These are phyloP conservation scores for Mesitornis unicolor DNA, from an alignment of 2,113 vertebrate species.

Conservation along the genomic window DNA sequence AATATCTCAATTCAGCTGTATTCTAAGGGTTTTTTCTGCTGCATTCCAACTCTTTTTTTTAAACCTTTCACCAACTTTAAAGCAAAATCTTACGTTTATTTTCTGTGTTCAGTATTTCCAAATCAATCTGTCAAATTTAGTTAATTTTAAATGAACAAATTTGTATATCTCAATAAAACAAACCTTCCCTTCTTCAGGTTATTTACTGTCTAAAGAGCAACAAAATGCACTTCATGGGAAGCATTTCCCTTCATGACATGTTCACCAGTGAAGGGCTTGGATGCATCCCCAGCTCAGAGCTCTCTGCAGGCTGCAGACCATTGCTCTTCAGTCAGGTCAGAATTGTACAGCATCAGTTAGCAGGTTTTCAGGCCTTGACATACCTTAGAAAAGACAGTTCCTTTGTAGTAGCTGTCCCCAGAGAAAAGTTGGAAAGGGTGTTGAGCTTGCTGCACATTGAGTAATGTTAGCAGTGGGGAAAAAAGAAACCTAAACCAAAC, in stretches of 20 bases:
- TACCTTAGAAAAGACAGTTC: slow-evolving; percentile 14
- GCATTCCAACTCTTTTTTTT: not conserved
- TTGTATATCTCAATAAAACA: not conserved
- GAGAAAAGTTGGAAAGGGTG: slow-evolving; percentile 49
- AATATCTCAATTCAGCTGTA: not conserved
- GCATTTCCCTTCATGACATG: not conserved
- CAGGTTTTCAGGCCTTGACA: slow-evolving; percentile 5
- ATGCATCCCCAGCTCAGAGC: not conserved
- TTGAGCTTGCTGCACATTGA: slow-evolving; percentile 41
- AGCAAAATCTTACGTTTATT: not conserved
- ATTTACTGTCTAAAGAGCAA: not conserved
- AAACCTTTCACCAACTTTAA: not conserved
- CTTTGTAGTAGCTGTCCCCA: slow-evolving; percentile 57
- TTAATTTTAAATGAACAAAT: not conserved
- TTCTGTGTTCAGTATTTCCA: not conserved
- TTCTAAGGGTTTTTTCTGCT: not conserved
- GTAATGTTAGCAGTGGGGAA: slow-evolving; percentile 5
- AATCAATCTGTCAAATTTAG: not conserved
- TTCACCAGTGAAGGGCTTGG: not conserved
- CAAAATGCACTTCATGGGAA: not conserved
- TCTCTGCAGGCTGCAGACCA: not conserved
- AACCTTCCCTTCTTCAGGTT: not conserved
- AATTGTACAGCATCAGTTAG: not conserved
- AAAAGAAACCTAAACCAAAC: no score
- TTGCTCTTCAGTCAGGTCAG: not conserved